Base-by-base conservation (phyloP, 2,888 invertebrate species). In the Tromatobia lineatoria region DNA sequence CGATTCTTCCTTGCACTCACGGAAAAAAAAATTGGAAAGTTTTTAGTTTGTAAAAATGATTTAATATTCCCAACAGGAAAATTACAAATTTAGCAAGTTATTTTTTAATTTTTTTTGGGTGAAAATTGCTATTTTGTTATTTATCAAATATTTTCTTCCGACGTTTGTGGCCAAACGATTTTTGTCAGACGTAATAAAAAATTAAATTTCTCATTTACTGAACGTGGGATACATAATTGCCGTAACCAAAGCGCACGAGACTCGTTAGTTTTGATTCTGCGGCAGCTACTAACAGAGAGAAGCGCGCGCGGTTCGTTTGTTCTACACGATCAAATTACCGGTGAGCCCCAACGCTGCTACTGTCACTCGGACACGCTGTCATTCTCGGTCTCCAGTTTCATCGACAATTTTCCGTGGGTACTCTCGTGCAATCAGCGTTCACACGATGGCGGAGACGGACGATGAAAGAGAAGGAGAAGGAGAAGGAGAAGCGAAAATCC, bases 381-480 rank as follows among this genome's bases (percentile, higher is more conserved):
- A 80, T 73, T 18, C 59, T 73, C 66, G 67, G 45, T 83, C 67
- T 80, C 59, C 71, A 59, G 25, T 45, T 76, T 71, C 67, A 76
- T 80, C 76, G 66, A 73, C 67, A 73, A 80, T 67, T 71, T 66
- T 15, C 45, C 67, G 20, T 10, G 3, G 38, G 25, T 71, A 83
- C 34, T 18, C n/a, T n/a, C 74, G 59, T 45, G 29, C 52, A 67
- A 59, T 76, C 80, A 52, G 45, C 73, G 50, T n/a, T 59, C 23
- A 20, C 57, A 45, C 42, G 66, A 83, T 83, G 83, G 45, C 64
- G 15, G 34, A 52, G 6, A 45, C 59, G 29, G 76, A 77, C 42
- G 67, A 73, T 15, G 79, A 57, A 59, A 57, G n/a, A 18, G 66
- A n/a, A n/a, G n/a, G n/a, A n/a, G n/a, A n/a, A n/a, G n/a, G 66